Base-by-base conservation (phyloP, 1,140 invertebrate genomes). In the Heliconius congener region DNA sequence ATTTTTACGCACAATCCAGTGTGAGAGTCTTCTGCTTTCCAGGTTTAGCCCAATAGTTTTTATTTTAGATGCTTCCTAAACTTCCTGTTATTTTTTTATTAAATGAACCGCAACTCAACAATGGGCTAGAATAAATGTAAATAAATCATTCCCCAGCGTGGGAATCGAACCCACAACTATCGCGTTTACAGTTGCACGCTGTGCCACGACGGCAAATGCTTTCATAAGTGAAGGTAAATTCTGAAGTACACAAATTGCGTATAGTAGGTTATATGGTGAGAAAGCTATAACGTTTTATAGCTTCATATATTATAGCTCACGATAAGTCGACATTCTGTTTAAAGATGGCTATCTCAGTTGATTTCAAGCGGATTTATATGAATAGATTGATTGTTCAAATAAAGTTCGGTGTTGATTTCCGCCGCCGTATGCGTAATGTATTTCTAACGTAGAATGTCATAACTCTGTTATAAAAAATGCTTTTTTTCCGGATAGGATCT, bases 301-400 rank as follows among this genome's bases (percentile, higher is more conserved):
- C 60, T 66, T 66, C 60, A 11, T 66, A 66, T 66, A 66, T 66
- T 66, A 27, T 66, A 30, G 60, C 60, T 66, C 11, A 18, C 60
- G 60, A 66, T 66, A 66, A 16, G 55, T 23, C 60, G 3, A 30
- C 60, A 66, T 30, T 27, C 9, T 30, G 60, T 16, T 5, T 66
- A 11, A 30, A 66, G 60, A 66, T 66, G 8, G 19, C 27, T 66
- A 66, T 66, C 60, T 66, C 27, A 30, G 1, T 27, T 18, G 27
- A 30, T 30, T 27, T 13, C 5, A 27, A n/a, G 23, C 11, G 23
- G 11, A 30, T 66, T 66, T 66, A 66, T 66, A 30, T 66, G 27
- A 66, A 30, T 66, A 52, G 50, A 52, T 19, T 6, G 50, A 19
- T 52, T 52, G 50, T 8, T 52, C 18, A 19, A 19, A 19, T 52